A percentile compares a stretch with the other conserved stretches of the same genome.
Evolutionary conservation across 1,140 invertebrate species (phyloP).

Genomic region (Delia radicum): DNA sequence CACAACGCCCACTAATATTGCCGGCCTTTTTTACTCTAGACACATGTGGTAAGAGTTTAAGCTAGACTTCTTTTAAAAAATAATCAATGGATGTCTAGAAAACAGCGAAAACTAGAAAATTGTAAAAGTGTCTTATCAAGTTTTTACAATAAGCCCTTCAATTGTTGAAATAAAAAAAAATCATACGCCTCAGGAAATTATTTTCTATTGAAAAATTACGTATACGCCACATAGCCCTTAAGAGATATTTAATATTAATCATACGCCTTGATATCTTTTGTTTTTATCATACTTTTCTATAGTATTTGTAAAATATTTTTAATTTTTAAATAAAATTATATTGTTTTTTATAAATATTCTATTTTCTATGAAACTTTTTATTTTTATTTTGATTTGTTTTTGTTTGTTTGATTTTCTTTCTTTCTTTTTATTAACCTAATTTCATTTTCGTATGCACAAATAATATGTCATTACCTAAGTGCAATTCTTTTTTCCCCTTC

Average conservation of each 20-base stretch:
- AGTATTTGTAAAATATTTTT: neutral
- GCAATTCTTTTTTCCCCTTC: neutral
- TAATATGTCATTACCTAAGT: neutral
- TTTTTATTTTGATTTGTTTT: neutral
- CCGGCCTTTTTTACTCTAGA: too few species aligned
- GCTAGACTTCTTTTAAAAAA: too few species aligned
- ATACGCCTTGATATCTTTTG: neutral
- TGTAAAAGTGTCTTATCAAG: too few species aligned
- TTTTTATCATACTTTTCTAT: neutral
- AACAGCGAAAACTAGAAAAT: too few species aligned
- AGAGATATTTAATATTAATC: neutral
- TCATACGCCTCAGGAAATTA: too few species aligned
- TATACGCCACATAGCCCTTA: too few species aligned
- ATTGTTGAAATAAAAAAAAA: too few species aligned
- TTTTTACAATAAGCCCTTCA: too few species aligned
- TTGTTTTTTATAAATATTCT: neutral
- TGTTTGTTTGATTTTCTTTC: neutral
- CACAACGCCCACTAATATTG: too few species aligned
- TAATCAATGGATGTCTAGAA: too few species aligned
- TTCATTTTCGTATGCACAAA: slow-evolving; percentile 1
- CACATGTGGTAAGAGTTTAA: too few species aligned
- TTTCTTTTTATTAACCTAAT: neutral
- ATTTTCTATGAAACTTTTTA: neutral
- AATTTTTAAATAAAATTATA: neutral
- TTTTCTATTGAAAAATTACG: too few species aligned